Base-by-base conservation (phyloP, 2,113 vertebrate species). In the Anoplopoma fimbria region DNA sequence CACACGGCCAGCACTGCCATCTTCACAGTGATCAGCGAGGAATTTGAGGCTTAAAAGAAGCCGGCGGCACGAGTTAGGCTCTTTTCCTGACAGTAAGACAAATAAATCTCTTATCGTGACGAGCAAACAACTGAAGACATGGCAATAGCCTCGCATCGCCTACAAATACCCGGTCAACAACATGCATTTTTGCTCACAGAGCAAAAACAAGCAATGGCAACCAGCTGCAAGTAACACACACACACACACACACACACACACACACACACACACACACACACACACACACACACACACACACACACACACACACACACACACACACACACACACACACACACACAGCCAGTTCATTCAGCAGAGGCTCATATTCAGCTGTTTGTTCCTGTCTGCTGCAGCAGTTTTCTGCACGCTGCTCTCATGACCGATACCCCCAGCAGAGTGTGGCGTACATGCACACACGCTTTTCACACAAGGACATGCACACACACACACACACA, bases 161-260 rank as follows among this genome's bases (percentile, higher is more conserved):
- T 64, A 71, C 58, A 73, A n/a, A 51, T 65, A 68, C 64, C 75
- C 77, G 58, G 79, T 85, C 87, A 79, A 82, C 77, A 80, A 57
- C 79, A 76, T 77, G 73, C 68, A 61, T 84, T 73, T n/a, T 69
- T 87, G 75, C 75, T 76, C 80, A 86, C 73, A 81, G 69, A 75
- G 83, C 73, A 90, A 90, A 90, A 90, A 92, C 83, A 82, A 79
- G 62, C 75, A 73, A n/a, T 79, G 84, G 69, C 79, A 83, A 72
- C 38, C 70, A 49, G 75, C 84, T 81, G 80, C 69, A 31, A 40
- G 9, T 34, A 42, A 55, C 64, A 49, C 51, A 42, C 40, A 42
- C 40, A 42, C 40, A 47, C 45, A 47, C 45, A 47, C 45, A 47
- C 45, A 47, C 45, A 45, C 42, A 45, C 42, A 45, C 42, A 45